These are phyloP conservation scores for Euzophera pinguis DNA, from an alignment of 2,888 invertebrate species.

Conservation along the genomic window DNA sequence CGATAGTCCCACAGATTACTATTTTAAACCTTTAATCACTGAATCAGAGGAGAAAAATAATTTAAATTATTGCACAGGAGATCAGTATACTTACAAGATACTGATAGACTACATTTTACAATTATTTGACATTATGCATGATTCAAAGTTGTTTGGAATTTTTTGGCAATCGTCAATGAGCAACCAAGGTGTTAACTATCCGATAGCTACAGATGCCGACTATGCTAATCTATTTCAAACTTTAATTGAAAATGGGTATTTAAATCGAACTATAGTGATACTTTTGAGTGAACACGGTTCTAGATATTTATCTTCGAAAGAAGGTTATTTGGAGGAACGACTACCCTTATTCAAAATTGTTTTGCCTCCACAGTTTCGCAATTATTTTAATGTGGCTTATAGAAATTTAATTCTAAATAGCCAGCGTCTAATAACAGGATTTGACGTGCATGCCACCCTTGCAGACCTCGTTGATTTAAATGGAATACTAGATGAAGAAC, in stretches of 20 bases:
- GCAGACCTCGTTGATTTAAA: conserved; percentile 80
- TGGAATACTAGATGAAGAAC: conserved; percentile 31
- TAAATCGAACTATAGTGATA: conserved; percentile 83
- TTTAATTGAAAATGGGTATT: conserved; percentile 61
- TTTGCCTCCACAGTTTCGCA: conserved; percentile 84
- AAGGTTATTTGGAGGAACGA: conserved; percentile 89
- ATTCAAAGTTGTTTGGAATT: conserved; percentile 84
- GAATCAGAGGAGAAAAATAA: conserved; percentile 76
- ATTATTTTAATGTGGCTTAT: conserved; percentile 78
- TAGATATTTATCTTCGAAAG: conserved; percentile 88
- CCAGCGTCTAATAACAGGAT: conserved; percentile 83
- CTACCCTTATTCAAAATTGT: conserved; percentile 87
- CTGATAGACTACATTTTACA: conserved; percentile 84
- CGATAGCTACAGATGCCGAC: conserved; percentile 83
- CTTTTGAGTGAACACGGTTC: conserved; percentile 93
- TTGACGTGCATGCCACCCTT: conserved; percentile 89
- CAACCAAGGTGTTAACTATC: conserved; percentile 87
- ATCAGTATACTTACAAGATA: conserved; percentile 81
- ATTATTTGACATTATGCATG: conserved; percentile 76
- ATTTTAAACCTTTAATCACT: conserved; percentile 84
- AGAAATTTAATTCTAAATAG: conserved; percentile 82
- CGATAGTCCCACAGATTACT: conserved; percentile 88
- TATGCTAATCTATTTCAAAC: conserved; percentile 77
- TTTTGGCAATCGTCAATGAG: conserved; percentile 89
- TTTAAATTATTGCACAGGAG: conserved; percentile 81